Evolutionary conservation across 2,113 vertebrate species (phyloP).

Genomic region (Myotis lucifugus): DNA sequence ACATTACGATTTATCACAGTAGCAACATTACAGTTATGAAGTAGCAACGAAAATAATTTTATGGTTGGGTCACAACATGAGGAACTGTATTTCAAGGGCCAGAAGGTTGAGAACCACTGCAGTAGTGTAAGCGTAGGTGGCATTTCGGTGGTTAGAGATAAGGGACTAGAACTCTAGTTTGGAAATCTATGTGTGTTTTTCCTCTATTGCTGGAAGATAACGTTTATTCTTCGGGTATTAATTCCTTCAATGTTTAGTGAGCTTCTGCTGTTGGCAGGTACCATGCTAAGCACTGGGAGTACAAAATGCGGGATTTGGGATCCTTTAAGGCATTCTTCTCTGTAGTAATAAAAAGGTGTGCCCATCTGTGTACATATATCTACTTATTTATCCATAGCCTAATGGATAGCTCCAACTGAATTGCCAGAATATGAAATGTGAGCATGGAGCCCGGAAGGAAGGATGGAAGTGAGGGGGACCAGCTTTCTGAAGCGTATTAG

Average conservation of each 20-base stretch:
- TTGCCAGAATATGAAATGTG: not conserved
- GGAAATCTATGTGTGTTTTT: not conserved
- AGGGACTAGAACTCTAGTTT: not conserved
- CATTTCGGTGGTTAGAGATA: slow-evolving; percentile 8
- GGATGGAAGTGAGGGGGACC: not conserved
- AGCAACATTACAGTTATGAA: too few species aligned
- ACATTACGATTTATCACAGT: too few species aligned
- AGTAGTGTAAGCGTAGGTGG: not conserved
- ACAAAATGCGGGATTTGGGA: not conserved
- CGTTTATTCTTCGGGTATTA: not conserved
- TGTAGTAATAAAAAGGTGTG: not conserved
- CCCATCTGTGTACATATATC: not conserved
- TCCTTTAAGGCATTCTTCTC: not conserved
- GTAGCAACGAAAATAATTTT: too few species aligned
- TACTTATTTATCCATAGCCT: not conserved
- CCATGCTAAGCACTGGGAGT: not conserved
- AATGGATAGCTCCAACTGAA: not conserved
- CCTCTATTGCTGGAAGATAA: slow-evolving; percentile 6
- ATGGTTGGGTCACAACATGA: too few species aligned
- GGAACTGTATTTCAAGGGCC: too few species aligned
- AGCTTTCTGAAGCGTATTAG: not conserved
- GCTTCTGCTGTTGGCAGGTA: not conserved
- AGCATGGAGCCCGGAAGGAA: not conserved
- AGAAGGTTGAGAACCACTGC: too few species aligned
- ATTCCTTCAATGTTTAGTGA: slow-evolving; percentile 8